These are phyloP conservation scores for Formica aserva DNA, from an alignment of 2,888 invertebrate genomes.

Conservation along the genomic window DNA sequence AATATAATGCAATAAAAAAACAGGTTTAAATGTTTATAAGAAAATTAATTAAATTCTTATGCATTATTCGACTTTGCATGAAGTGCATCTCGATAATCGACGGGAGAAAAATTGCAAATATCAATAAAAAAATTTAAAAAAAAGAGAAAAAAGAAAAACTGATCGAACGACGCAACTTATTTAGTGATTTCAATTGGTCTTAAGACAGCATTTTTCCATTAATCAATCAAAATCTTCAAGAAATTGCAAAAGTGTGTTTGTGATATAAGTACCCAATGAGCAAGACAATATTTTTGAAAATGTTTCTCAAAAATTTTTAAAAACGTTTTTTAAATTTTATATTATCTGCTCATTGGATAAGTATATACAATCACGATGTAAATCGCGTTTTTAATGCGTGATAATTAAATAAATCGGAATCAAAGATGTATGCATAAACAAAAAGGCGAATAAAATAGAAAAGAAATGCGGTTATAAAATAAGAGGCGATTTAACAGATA, in stretches of 20 bases:
- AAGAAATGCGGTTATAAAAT: neutral
- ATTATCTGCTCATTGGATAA: too few relatives aligned
- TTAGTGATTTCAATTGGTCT: neutral
- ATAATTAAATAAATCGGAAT: neutral
- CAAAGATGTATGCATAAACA: neutral
- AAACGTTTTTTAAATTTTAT: too few relatives aligned
- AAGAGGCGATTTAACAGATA: neutral
- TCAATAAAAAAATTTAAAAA: neutral
- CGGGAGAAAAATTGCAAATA: neutral
- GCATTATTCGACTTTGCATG: neutral
- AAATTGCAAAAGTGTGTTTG: neutral
- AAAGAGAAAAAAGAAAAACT: neutral
- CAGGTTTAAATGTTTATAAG: neutral
- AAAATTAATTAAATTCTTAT: neutral
- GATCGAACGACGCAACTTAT: too few relatives aligned
- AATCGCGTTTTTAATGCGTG: neutral
- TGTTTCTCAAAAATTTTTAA: too few relatives aligned
- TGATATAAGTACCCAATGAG: neutral
- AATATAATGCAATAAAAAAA: neutral
- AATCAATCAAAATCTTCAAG: neutral
- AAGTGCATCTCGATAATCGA: neutral
- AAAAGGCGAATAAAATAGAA: neutral
- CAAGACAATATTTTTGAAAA: too few relatives aligned
- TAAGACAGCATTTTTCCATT: neutral
- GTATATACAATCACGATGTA: neutral